Evolutionary conservation across 2,797 vertebrate genomes (phyloP).

Genomic region (Halcyon chelicuti): DNA sequence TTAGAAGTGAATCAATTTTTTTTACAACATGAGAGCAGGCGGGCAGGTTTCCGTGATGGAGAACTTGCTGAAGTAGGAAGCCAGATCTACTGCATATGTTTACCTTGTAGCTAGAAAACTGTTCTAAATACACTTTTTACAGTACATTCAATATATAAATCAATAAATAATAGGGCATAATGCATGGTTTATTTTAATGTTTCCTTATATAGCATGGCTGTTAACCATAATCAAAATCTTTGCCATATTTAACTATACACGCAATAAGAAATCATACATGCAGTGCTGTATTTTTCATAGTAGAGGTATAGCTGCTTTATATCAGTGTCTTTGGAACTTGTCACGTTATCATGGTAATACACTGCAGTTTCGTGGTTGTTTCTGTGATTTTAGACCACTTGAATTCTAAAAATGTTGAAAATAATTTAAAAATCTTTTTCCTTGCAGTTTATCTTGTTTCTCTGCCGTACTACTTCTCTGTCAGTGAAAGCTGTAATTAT

Average conservation of each 20-base stretch:
- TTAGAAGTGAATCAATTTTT: slow-evolving; percentile 1
- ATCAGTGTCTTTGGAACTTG: neutral
- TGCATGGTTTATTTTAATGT: neutral
- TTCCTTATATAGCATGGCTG: neutral
- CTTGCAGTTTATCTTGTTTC: neutral
- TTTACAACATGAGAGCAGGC: neutral
- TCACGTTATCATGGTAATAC: neutral
- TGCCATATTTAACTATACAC: neutral
- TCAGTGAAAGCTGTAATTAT: neutral
- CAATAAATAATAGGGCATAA: neutral
- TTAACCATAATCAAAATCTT: neutral
- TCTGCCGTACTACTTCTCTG: neutral
- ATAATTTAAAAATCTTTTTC: neutral
- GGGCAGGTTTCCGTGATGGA: neutral
- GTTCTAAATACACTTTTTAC: neutral
- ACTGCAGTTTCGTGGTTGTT: neutral
- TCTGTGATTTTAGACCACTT: neutral
- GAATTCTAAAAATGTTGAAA: neutral
- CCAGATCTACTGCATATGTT: neutral
- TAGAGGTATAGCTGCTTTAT: neutral
- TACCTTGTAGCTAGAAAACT: neutral
- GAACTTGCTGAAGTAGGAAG: neutral
- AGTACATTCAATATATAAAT: neutral
- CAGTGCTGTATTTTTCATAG: neutral
- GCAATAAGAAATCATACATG: neutral